Conservation (phyloP, 1,140 invertebrate species). For the Diuraphis noxia region DNA sequence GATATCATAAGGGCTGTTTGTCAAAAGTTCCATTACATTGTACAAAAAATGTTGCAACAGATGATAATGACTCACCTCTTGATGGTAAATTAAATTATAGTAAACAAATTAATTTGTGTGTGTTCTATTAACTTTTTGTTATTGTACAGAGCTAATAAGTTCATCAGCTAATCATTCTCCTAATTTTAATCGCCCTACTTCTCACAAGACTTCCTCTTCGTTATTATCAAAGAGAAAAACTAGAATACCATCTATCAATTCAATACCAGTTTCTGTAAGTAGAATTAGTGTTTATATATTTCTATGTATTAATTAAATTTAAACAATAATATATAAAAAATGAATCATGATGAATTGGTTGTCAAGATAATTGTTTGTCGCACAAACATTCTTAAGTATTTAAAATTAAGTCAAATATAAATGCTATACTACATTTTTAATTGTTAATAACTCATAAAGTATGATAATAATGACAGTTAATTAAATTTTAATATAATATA, state of each 20-base stretch:
- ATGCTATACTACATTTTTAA: too few relatives aligned
- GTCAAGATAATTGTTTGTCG: too few relatives aligned
- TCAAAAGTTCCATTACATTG: constrained; percentile 72
- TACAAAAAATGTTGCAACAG: constrained; percentile 86
- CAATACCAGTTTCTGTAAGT: constrained; percentile 45
- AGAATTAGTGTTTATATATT: not conserved
- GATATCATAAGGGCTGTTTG: constrained; percentile 89
- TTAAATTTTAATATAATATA: too few relatives aligned
- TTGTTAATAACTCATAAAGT: too few relatives aligned
- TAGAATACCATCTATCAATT: constrained; percentile 46
- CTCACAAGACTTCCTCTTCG: constrained; percentile 53
- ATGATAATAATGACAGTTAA: too few relatives aligned
- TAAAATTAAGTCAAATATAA: too few relatives aligned
- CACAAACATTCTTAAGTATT: too few relatives aligned
- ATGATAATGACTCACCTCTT: constrained; percentile 77
- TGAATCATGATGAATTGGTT: too few relatives aligned
- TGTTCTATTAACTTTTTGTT: not conserved
- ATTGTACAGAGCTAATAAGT: constrained; percentile 50
- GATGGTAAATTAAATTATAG: constrained; percentile 43
- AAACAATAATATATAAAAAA: not conserved
- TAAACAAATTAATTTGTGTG: constrained; percentile 13
- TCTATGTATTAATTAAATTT: not conserved
- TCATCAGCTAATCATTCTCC: constrained; percentile 61
- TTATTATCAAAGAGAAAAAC: constrained; percentile 42
- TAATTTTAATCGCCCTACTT: constrained; percentile 59